Evolutionary conservation across 2,888 invertebrate genomes (phyloP), one percentile per base, ranked within the genome.

Genomic region (Merodon equestris): DNA sequence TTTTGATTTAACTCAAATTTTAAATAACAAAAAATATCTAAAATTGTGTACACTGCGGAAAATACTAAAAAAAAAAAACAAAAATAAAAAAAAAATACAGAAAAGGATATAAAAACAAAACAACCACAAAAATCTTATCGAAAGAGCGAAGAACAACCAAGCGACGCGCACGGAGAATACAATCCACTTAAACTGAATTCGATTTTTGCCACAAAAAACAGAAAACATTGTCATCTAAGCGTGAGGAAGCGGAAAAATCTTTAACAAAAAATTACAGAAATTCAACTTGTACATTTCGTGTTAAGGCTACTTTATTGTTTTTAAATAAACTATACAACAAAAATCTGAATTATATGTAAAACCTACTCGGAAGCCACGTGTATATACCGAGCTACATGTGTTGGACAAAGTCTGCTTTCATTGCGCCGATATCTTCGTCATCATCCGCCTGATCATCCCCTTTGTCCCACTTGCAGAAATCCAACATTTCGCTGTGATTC

Each of bases 231-330:
- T 27, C 27, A 27, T 27, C 27, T 27, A 7, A 27, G 7, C 27
- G 27, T 27, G 17, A 34, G 40, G 19, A 48, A 60, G 38, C 7
- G 10, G 10, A 5, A 27, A 27, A 27, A 27, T 27, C 27, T 27
- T 7, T 14, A 60, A 42, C 45, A 44, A 10, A n/a, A 36, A 40
- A n/a, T 40, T 72, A 47, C 45, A 54, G 51, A 64, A 72, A 48
- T 72, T 63, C 63, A 42, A 72, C 56, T 63, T 48, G 58, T 68
- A 73, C 61, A 79, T 68, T 73, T 64, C 68, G 68, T 79, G 73
- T 79, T 73, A 79, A 73, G 73, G 73, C 67, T 74, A 77, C 70
- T 60, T 68, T 63, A 67, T 77, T 70, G 68, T 79, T 79, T 79
- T 74, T 47, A 74, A 79, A 79, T 79, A 79, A 79, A 79, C 58